phyloP scores from a whole-genome alignment of 2,797 vertebrate species.

The Ispidina lecontei region DNA sequence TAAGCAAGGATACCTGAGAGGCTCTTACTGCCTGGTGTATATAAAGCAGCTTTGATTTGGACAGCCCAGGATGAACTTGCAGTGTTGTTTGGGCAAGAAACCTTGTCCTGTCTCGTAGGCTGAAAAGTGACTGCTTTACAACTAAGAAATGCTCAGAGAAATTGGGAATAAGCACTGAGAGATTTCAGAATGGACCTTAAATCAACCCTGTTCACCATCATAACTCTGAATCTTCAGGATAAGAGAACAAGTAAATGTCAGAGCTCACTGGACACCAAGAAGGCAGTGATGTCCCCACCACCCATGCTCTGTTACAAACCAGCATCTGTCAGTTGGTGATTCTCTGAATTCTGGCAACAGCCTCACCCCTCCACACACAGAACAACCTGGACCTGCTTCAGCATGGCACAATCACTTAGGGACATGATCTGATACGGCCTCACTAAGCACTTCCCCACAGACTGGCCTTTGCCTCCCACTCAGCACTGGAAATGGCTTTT shows the following conservation, averaged over 20 bases:
- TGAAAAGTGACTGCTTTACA: neutral
- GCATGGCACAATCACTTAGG: fast-evolving
- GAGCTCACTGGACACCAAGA: neutral
- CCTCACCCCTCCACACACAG: neutral
- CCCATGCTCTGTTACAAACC: neutral
- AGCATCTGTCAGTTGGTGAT: neutral
- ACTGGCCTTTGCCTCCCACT: neutral
- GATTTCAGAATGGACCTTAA: neutral
- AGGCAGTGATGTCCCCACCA: neutral
- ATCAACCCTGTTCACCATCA: neutral
- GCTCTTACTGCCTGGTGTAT: neutral
- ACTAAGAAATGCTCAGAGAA: neutral
- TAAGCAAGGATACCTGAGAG: neutral
- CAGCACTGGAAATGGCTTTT: neutral
- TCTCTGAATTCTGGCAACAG: neutral
- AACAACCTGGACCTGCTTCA: neutral
- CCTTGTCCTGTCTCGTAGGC: neutral
- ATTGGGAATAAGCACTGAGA: neutral
- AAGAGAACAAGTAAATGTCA: neutral
- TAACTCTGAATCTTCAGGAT: neutral
- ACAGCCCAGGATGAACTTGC: neutral
- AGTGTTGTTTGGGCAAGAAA: neutral
- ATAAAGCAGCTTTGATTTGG: neutral
- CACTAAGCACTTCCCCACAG: neutral
- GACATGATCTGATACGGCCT: neutral